Conservation (phyloP, 2,888 invertebrate species). For the Patella depressa region DNA sequence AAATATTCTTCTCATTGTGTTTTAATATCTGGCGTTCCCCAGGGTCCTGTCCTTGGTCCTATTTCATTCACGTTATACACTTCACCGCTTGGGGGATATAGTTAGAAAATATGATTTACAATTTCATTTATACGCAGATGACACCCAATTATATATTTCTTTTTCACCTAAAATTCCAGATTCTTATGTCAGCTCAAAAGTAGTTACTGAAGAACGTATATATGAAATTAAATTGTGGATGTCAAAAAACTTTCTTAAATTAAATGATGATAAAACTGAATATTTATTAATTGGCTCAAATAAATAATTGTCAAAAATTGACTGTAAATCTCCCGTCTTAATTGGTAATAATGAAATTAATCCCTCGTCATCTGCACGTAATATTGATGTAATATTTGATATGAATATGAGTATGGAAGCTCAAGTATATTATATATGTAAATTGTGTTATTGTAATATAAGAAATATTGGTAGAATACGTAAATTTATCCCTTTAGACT, state of each 20-base stretch:
- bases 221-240: not conserved
- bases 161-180: not conserved
- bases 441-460: not conserved
- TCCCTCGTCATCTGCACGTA: not conserved
- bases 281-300: not conserved
- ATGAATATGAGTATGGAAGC: not conserved
- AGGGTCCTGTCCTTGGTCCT: not conserved
- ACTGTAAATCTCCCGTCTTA: not conserved
- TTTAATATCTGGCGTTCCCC: not conserved
- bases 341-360: not conserved
- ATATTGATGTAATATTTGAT: conserved; percentile 3
- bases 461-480: conserved; percentile 4
- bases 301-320: not conserved
- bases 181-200: not conserved
- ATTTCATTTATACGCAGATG: not conserved
- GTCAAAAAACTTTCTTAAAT: not conserved
- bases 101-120: not conserved
- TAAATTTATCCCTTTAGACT: not conserved
- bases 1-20: not conserved
- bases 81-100: not conserved
- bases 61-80: not conserved
- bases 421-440: not conserved
- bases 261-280: not conserved
- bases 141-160: not conserved
- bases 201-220: not conserved